Evolutionary conservation across 1,140 invertebrate genomes (phyloP), one percentile per base, ranked within the genome.

Genomic region (Heliconius congener): DNA sequence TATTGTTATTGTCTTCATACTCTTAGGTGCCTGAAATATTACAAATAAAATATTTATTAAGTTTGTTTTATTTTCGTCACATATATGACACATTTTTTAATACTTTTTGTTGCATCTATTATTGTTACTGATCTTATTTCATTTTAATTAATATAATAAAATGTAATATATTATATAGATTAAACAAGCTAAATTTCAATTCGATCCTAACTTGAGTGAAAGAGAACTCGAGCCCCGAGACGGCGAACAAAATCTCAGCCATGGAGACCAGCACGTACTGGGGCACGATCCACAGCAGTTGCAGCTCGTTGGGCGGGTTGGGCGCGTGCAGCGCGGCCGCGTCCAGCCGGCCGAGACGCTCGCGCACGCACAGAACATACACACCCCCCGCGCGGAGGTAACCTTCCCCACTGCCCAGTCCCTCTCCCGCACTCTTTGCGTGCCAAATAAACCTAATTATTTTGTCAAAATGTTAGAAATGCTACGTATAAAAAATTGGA

Each of bases 1-100:
- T 90, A 98, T 97, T 1, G 99, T 90, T 13, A 99, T 96, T 0
- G 98, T 98, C 90, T 99, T 99, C 98, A 99, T 99, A 81, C 96
- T 97, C 30, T 94, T 90, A 2, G 98, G 98, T 23, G 98, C 91
- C 93, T 94, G 76, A 23, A 86, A 84, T 57, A 23, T 57, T n/a
- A 23, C 18, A 23, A 0, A 57, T 23, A 23, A 23, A 11, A 57
- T n/a, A 57, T n/a, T 57, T 57, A 60, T 60, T 55, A 55, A n/a
- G 5, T 8, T 55, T 37, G 6, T 37, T 13, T 46, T 46, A 46
- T 16, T 46, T 13, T 46, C 13, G 4, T 46, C 16, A 46, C 42
- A 37, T 8, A 37, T 37, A 37, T 46, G 3, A 46, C 42, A 46
- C 42, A 13, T 46, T 46, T 46, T 46, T 46, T 4, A 46, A 13